Percentiles rank a stretch among this genome's conserved stretches.
phyloP scores from a whole-genome alignment of 2,113 vertebrate genomes.

The Gymnogyps californianus region DNA sequence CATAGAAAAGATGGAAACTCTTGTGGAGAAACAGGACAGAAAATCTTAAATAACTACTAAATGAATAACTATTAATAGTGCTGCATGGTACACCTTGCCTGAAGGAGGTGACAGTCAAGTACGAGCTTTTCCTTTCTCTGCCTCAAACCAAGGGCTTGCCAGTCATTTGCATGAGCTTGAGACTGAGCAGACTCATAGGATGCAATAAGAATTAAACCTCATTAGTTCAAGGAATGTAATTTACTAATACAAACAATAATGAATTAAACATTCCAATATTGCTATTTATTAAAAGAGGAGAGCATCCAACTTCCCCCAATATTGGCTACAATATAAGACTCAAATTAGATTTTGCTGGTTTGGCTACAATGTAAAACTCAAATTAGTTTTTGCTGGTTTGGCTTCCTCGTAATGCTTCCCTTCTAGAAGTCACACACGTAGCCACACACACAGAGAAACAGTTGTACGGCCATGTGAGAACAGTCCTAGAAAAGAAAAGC shows the following conservation, averaged over 20 bases:
- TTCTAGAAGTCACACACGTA: background rate
- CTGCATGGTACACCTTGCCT: background rate
- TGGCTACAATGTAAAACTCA: background rate
- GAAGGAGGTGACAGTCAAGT: background rate
- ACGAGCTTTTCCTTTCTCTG: background rate
- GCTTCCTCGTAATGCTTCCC: background rate
- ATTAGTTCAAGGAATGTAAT: background rate
- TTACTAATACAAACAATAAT: background rate
- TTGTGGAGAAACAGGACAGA: background rate
- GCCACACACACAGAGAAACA: background rate
- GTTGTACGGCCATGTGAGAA: background rate
- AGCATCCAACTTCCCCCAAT: background rate
- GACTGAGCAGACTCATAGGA: background rate
- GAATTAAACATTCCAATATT: background rate
- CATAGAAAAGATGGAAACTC: background rate
- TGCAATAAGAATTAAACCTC: background rate
- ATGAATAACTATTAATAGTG: background rate
- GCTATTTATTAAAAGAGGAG: background rate
- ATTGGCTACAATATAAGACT: background rate
- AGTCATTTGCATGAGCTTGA: background rate
- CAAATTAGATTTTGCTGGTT: background rate
- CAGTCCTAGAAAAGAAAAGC: background rate
- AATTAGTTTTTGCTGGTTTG: background rate
- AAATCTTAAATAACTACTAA: background rate
- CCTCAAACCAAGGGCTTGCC: background rate